Base-by-base conservation (phyloP, 2,113 vertebrate species). In the Gadus chalcogrammus region DNA sequence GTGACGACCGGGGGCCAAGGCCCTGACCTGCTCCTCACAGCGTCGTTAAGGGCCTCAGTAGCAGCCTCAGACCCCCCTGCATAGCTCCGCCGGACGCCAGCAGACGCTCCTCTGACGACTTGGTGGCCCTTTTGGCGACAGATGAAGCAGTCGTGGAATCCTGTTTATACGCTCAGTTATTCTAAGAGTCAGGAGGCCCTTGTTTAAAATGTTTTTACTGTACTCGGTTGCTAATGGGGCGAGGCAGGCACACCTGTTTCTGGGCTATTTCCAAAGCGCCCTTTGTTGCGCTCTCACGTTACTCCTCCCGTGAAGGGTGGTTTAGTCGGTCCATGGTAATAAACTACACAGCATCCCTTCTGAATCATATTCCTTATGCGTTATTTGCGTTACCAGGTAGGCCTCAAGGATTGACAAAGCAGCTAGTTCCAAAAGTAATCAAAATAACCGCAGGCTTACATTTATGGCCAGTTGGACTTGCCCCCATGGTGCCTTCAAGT, bases 231-330 rank as follows among this genome's bases (percentile, higher is more conserved):
- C 78, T 84, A 80, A 72, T 75, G 74, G 67, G 62, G 64, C 15
- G 27, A 72, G 65, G 55, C 62, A 64, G 31, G 53, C 83, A 3
- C 84, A 88, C 86, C 90, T 90, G 88, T 89, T 84, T 83, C 69
- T 35, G 67, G 65, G 74, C 80, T 88, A 70, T 88, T 87, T 86
- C 69, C 58, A 80, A 75, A 71, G 52, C 75, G 58, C 68, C 79
- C 65, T 80, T 53, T 67, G 63, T 69, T 72, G 52, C 67, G 68
- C 72, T 74, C 77, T 89, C 84, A 67, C 68, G 67, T 84, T 83
- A 79, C 85, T 72, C 79, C 71, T 60, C 67, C 59, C 35, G 82
- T 70, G 60, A 56, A 73, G 15, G 17, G 55, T 35, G 17, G 15
- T 22, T 73, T 79, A 62, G 72, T 65, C 70, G 28, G 28, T 62